A percentile compares a stretch with the other conserved stretches of the same genome.
These are phyloP conservation scores for Hormaphis cornu DNA, from an alignment of 1,140 invertebrate species.

Conservation along the genomic window DNA sequence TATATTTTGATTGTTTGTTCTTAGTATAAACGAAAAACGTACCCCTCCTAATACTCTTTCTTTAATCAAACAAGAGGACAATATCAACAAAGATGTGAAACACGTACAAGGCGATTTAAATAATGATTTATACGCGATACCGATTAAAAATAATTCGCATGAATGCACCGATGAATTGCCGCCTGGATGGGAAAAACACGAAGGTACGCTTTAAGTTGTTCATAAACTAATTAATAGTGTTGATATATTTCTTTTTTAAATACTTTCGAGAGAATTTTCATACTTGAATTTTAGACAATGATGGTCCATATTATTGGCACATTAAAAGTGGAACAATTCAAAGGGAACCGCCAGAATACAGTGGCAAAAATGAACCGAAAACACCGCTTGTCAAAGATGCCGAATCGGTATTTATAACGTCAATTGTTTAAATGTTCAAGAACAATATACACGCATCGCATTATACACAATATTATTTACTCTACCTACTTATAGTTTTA, in stretches of 20 bases:
- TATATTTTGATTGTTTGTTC: neutral
- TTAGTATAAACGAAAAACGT: slow-evolving; percentile 36
- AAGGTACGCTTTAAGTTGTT: too few species aligned
- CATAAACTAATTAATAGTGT: neutral
- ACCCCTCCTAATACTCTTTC: slow-evolving; percentile 33
- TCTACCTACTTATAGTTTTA: too few species aligned
- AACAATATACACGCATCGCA: too few species aligned
- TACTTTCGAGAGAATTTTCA: too few species aligned
- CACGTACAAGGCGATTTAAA: slow-evolving; percentile 59
- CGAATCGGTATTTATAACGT: slow-evolving; percentile 46
- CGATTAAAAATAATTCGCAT: slow-evolving; percentile 50
- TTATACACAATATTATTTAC: too few species aligned
- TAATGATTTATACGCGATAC: slow-evolving; percentile 64
- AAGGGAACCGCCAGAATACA: slow-evolving; percentile 66
- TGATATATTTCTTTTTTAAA: too few species aligned
- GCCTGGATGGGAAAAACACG: slow-evolving; percentile 85
- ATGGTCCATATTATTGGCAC: slow-evolving; percentile 95
- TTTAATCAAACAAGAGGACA: slow-evolving; percentile 28
- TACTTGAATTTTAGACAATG: slow-evolving; percentile 64
- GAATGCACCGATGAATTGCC: slow-evolving; percentile 49
- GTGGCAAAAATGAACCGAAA: slow-evolving; percentile 44
- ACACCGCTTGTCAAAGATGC: slow-evolving; percentile 50
- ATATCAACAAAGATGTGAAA: slow-evolving; percentile 44
- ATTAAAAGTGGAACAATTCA: slow-evolving; percentile 96
- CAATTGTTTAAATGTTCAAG: slow-evolving; percentile 24